Conservation (phyloP, 2,797 vertebrate genomes). For the Oryzias sinensis region DNA sequence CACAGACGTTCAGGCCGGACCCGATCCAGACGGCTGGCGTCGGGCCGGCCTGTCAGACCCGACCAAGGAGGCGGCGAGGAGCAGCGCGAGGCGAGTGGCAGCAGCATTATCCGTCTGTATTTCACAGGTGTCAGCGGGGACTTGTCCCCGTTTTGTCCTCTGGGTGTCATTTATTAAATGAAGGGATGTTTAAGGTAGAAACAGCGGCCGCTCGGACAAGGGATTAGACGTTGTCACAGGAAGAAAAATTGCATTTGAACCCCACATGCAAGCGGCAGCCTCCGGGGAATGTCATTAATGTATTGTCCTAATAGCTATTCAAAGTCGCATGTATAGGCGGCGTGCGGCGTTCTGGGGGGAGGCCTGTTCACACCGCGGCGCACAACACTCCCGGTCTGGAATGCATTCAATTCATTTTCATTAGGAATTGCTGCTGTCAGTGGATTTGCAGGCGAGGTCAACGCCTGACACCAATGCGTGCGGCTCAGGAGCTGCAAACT, state of each 20-base stretch:
- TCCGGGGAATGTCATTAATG: slow-evolving; percentile 31
- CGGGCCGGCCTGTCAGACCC: slow-evolving; percentile 48
- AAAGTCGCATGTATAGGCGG: slow-evolving; percentile 6
- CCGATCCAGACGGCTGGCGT: slow-evolving; percentile 38
- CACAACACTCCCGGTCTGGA: slow-evolving; percentile 6
- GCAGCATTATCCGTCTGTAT: slow-evolving; percentile 69
- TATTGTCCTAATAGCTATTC: slow-evolving; percentile 30
- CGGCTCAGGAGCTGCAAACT: slow-evolving; percentile 12
- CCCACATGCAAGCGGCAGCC: slow-evolving; percentile 18
- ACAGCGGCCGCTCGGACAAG: slow-evolving; percentile 34
- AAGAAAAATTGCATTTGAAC: slow-evolving; percentile 46
- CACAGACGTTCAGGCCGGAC: slow-evolving; percentile 23
- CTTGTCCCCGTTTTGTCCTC: slow-evolving; percentile 66
- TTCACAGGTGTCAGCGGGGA: slow-evolving; percentile 60
- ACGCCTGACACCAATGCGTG: slow-evolving; percentile 5
- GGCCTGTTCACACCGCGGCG: background rate
- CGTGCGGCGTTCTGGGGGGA: slow-evolving; percentile 11
- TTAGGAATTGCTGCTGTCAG: slow-evolving; percentile 11
- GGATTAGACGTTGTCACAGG: slow-evolving; percentile 42
- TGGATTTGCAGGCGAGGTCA: slow-evolving; percentile 5
- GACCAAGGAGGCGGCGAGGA: slow-evolving; percentile 34
- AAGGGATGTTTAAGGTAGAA: slow-evolving; percentile 56
- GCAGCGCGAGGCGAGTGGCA: slow-evolving; percentile 52
- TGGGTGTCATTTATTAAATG: slow-evolving; percentile 71
- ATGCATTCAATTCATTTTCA: slow-evolving; percentile 5